phyloP scores from a whole-genome alignment of 2,888 invertebrate species.

The Clistopyga incitator region DNA sequence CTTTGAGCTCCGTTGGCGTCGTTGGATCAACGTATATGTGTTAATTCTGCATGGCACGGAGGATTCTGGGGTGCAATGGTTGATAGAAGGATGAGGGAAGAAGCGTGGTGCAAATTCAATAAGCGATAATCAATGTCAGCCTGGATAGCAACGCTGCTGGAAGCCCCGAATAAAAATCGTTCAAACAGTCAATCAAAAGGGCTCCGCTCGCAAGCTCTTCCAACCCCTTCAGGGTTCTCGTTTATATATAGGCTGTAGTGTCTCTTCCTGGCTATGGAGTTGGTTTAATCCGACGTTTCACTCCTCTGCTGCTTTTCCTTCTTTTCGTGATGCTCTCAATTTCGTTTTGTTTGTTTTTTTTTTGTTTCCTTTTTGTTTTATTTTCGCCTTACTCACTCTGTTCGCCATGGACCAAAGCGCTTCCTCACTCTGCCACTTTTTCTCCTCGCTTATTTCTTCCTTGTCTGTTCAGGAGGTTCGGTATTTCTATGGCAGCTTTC shows the following conservation, averaged over 20 bases:
- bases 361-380: no score
- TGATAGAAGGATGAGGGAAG: constrained; percentile 35
- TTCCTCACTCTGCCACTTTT: constrained; percentile 67
- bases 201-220: constrained; percentile 48
- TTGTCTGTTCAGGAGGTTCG: constrained; percentile 38
- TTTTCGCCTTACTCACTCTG: constrained; percentile 54
- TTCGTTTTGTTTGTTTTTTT: no score
- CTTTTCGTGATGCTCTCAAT: constrained; percentile 50
- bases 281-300: constrained; percentile 46
- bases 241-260: constrained; percentile 37
- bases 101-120: constrained; percentile 80
- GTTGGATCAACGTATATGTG: constrained; percentile 6
- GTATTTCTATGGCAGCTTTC: constrained; percentile 38
- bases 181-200: constrained; percentile 83
- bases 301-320: constrained; percentile 35
- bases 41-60: constrained; percentile 21
- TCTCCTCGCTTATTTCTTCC: constrained; percentile 56
- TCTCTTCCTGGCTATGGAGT: constrained; percentile 45
- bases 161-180: constrained; percentile 80
- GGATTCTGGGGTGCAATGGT: constrained; percentile 30
- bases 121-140: constrained; percentile 83
- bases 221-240: constrained; percentile 41
- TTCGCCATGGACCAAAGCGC: constrained; percentile 49
- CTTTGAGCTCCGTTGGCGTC: constrained; percentile 9
- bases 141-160: constrained; percentile 69